phyloP scores from a whole-genome alignment of 2,888 invertebrate species.

The Ditula angustiorana region DNA sequence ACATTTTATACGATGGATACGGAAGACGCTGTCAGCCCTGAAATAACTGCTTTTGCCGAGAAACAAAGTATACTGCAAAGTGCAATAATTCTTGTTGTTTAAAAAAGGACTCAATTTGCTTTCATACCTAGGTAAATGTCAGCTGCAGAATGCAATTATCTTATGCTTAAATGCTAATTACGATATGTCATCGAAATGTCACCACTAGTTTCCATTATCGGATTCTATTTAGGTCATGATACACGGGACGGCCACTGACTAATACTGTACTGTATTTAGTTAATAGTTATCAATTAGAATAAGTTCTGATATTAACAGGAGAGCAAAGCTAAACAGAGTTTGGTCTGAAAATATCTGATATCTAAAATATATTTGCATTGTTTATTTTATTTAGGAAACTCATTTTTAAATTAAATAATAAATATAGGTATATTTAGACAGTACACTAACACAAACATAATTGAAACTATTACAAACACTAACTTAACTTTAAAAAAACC shows the following conservation, averaged over 20 bases:
- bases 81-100: slow-evolving; percentile 4
- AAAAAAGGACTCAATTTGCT: slow-evolving; percentile 35
- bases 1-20: slow-evolving; percentile 54
- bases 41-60: slow-evolving; percentile 66
- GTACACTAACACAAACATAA: no score
- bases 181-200: slow-evolving; percentile 40
- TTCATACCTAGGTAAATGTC: slow-evolving; percentile 43
- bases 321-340: no score
- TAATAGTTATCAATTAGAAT: background rate
- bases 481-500: no score
- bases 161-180: slow-evolving; percentile 39
- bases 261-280: background rate
- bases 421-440: no score
- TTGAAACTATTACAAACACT: no score
- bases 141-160: slow-evolving; percentile 41
- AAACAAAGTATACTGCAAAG: slow-evolving; percentile 47
- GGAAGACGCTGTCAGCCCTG: slow-evolving; percentile 68
- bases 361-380: no score
- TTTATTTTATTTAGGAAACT: no score
- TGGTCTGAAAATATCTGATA: no score
- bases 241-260: slow-evolving; percentile 3
- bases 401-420: no score
- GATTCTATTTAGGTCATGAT: slow-evolving; percentile 22
- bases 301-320: no score
- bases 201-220: slow-evolving; percentile 29